Evolutionary conservation across 2,888 invertebrate genomes (phyloP), one percentile per base, ranked within the genome.

Genomic region (Strigamia transsilvanica): DNA sequence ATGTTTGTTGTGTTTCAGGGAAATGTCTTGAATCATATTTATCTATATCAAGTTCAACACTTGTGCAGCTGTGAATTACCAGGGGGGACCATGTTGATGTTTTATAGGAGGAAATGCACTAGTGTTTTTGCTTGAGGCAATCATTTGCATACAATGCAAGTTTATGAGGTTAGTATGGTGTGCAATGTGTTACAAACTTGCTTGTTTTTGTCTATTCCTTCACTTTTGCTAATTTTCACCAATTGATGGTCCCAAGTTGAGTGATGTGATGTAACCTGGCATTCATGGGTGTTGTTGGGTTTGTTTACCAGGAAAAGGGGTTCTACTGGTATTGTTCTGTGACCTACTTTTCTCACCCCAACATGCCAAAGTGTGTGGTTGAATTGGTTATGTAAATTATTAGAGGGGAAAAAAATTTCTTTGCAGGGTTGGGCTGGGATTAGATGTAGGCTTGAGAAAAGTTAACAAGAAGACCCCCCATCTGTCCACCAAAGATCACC

Each of bases 81-180:
- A n/a, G n/a, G n/a, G n/a, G n/a, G n/a, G n/a, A n/a, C n/a, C n/a
- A n/a, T 51, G 51, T 51, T 51, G 51, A 51, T 51, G 51, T 66
- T 66, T 66, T 66, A 66, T 27, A 27, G 9, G 61, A 15, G 13
- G 66, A 66, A 66, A 27, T 66, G 32, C 12, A 66, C 27, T 1
- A 66, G 27, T 27, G 27, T 10, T 13, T 3, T 27, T 2, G 66
- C 66, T 66, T 27, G 13, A 66, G 66, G 66, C 66, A 66, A 66
- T 27, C 23, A 66, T 66, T 66, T 23, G 32, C 66, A 66, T 66
- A 66, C 66, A 66, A 66, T 66, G 66, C 66, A 66, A 66, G 66
- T 66, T 66, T 66, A 66, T 66, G 23, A 66, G 66, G 66, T 66
- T 66, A 32, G 6, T 27, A 66, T 66, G 51, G 51, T n/a, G 46